Conservation (phyloP, 2,888 invertebrate genomes). For the Hedya salicella region DNA sequence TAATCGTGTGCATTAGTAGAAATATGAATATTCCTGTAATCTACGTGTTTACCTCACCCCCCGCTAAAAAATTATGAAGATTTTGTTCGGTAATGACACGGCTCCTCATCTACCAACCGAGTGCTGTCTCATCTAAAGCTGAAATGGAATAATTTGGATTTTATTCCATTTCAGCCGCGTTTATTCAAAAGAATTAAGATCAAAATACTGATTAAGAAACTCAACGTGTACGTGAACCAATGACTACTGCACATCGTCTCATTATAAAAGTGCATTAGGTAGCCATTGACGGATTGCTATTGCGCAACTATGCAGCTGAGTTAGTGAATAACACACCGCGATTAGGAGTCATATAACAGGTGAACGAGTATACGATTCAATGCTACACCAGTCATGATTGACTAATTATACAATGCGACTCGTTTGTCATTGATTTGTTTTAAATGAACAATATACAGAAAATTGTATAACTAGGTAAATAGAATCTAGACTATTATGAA, state of each 20-base stretch:
- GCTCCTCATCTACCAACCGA: too few species aligned
- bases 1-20: too few species aligned
- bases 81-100: too few species aligned
- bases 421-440: too few species aligned
- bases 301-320: slow-evolving; percentile 1
- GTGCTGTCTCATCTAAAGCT: too few species aligned
- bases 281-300: slow-evolving; percentile 16
- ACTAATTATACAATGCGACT: background rate
- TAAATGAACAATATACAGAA: too few species aligned
- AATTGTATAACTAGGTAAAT: too few species aligned
- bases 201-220: background rate
- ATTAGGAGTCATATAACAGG: slow-evolving; percentile 17
- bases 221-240: background rate
- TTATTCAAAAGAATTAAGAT: background rate
- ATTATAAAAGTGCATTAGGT: slow-evolving; percentile 23
- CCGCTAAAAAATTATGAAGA: too few species aligned
- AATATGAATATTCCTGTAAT: too few species aligned
- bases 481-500: too few species aligned
- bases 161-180: background rate
- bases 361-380: background rate
- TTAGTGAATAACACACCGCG: slow-evolving; percentile 1
- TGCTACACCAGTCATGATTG: slow-evolving; percentile 7
- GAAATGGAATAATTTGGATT: too few species aligned
- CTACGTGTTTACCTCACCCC: too few species aligned
- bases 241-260: slow-evolving; percentile 12